Evolutionary conservation across 2,888 invertebrate genomes (phyloP).

Genomic region (Drosophila ezoana): DNA sequence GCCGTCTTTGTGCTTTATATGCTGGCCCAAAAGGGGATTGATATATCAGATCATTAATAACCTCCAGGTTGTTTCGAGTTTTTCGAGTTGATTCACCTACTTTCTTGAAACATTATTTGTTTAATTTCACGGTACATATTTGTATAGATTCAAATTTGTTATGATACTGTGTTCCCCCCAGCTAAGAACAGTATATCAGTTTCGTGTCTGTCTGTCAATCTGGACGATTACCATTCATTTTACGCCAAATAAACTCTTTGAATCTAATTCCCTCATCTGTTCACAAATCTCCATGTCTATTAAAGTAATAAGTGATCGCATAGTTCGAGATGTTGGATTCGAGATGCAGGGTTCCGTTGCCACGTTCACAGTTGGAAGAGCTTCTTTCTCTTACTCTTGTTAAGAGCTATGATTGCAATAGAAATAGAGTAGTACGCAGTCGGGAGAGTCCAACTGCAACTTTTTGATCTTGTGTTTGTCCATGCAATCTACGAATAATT

Average conservation of each 20-base stretch:
- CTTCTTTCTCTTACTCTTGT: too few species aligned
- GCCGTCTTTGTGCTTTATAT: background rate
- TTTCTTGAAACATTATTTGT: constrained; percentile 77
- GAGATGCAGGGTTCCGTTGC: too few species aligned
- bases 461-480: constrained; percentile 26
- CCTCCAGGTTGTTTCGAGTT: constrained; percentile 65
- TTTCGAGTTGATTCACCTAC: constrained; percentile 65
- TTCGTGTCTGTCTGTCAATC: too few species aligned
- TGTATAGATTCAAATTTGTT: constrained; percentile 51
- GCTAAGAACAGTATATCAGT: background rate
- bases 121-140: constrained; percentile 78
- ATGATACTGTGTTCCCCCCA: background rate
- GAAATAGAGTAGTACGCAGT: background rate
- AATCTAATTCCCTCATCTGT: too few species aligned
- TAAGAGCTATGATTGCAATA: background rate
- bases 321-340: too few species aligned
- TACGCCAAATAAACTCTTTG: too few species aligned
- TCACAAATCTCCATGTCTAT: too few species aligned
- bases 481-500: constrained; percentile 52
- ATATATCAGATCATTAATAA: constrained; percentile 81
- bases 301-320: too few species aligned
- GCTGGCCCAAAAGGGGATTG: constrained; percentile 60
- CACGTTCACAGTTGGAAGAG: background rate
- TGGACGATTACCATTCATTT: too few species aligned
- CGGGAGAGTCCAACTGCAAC: background rate